A percentile compares a stretch with the other conserved stretches of the same genome.
Conservation (phyloP, 1,140 invertebrate genomes). For the Heliconius hermathena region DNA sequence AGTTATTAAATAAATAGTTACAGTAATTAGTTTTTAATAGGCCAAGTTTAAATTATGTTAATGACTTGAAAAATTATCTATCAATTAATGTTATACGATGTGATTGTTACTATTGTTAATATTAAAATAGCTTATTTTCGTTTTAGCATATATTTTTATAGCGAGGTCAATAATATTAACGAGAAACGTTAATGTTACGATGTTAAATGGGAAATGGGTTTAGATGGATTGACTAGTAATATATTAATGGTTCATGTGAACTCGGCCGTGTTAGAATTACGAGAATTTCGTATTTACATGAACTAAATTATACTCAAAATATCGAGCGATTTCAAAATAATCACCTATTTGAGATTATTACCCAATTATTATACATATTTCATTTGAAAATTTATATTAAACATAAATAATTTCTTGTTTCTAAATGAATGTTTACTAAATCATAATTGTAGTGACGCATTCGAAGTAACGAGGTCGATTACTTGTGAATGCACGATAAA, state of each 20-base stretch:
- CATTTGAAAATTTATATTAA: not conserved
- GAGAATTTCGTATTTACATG: not conserved
- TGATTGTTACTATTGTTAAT: not conserved
- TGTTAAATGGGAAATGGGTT: not conserved
- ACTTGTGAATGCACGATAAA: slow-evolving; percentile 9
- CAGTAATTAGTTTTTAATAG: not conserved
- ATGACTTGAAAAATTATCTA: not conserved
- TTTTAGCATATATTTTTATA: not conserved
- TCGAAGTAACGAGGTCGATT: not conserved
- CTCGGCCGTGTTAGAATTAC: not conserved
- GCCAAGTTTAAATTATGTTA: not conserved
- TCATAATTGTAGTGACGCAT: not conserved
- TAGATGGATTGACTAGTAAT: not conserved
- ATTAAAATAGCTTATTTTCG: not conserved
- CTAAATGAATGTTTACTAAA: slow-evolving; percentile 4
- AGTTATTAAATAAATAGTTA: not conserved
- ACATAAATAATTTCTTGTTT: not conserved
- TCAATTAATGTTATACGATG: not conserved
- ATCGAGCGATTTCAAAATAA: not conserved
- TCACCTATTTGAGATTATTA: not conserved
- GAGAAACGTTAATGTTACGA: no score
- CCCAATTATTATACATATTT: not conserved
- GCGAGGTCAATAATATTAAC: not conserved
- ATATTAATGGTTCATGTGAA: not conserved
- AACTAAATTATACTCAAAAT: not conserved